Conservation (phyloP, 2,113 vertebrate species). For the Sapayoa aenigma region DNA sequence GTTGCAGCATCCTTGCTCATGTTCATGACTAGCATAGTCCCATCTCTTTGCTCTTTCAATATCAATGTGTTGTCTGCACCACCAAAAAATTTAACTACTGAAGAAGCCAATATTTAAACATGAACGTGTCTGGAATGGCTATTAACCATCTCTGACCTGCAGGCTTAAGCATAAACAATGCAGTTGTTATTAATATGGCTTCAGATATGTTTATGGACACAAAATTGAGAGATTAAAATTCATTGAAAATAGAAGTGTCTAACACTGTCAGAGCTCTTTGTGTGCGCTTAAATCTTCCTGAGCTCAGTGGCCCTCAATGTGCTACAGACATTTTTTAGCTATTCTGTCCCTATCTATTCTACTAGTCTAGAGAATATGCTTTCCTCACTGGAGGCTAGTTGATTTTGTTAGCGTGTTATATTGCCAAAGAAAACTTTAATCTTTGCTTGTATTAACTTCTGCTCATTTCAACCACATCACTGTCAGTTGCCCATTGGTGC, state of each 20-base stretch:
- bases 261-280: not conserved
- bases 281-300: not conserved
- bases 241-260: not conserved
- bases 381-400: not conserved
- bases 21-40: not conserved
- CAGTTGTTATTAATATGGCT: not conserved
- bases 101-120: not conserved
- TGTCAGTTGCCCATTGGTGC: not conserved
- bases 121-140: not conserved
- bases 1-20: rapidly evolving
- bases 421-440: not conserved
- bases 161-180: not conserved
- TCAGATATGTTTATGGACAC: not conserved
- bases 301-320: not conserved
- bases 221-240: not conserved
- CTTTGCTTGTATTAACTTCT: not conserved
- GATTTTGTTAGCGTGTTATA: not conserved
- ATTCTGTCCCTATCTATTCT: not conserved
- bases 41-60: not conserved
- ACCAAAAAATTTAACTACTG: not conserved
- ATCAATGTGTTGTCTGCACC: not conserved
- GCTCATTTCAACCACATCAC: not conserved
- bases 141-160: not conserved
- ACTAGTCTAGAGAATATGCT: not conserved
- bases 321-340: rapidly evolving